Percentiles rank a stretch among this genome's conserved stretches.
Evolutionary conservation across 2,113 vertebrate species (phyloP).

Genomic region (Rhizomys pruinosus): DNA sequence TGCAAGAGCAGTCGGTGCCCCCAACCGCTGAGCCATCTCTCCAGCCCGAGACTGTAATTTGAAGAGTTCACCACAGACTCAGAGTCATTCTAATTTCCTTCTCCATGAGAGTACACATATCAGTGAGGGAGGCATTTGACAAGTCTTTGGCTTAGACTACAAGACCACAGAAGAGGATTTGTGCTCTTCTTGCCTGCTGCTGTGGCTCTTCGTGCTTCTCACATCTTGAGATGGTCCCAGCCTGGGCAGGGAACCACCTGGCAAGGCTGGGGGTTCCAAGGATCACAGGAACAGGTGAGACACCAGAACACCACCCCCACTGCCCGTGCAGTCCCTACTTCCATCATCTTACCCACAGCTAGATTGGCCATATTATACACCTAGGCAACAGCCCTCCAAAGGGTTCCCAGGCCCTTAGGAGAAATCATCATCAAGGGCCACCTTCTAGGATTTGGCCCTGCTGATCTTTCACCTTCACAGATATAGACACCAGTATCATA

Average conservation of each 20-base stretch:
- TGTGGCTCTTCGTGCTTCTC: background rate
- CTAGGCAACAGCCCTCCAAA: background rate
- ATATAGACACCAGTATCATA: background rate
- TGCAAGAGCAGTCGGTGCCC: too few species aligned
- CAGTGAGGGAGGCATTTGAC: background rate
- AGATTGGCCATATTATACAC: background rate
- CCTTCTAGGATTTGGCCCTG: background rate
- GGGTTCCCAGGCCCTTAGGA: background rate
- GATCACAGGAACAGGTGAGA: background rate
- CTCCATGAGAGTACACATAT: background rate
- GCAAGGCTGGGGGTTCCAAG: background rate
- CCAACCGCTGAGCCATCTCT: too few species aligned
- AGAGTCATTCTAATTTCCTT: background rate
- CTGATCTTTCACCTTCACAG: background rate
- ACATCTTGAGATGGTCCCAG: background rate
- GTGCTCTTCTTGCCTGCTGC: background rate
- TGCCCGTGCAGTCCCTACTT: background rate
- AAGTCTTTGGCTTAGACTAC: background rate
- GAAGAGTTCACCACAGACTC: background rate
- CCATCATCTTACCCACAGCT: background rate
- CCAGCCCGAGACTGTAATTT: slow-evolving; percentile 5
- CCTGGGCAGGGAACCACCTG: background rate
- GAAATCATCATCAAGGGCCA: background rate
- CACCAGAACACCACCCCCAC: background rate
- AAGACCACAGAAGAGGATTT: background rate